Percentiles rank a stretch among this genome's conserved stretches.
Evolutionary conservation across 1,140 invertebrate species (phyloP).

Genomic region (Drosophila fuyamai): DNA sequence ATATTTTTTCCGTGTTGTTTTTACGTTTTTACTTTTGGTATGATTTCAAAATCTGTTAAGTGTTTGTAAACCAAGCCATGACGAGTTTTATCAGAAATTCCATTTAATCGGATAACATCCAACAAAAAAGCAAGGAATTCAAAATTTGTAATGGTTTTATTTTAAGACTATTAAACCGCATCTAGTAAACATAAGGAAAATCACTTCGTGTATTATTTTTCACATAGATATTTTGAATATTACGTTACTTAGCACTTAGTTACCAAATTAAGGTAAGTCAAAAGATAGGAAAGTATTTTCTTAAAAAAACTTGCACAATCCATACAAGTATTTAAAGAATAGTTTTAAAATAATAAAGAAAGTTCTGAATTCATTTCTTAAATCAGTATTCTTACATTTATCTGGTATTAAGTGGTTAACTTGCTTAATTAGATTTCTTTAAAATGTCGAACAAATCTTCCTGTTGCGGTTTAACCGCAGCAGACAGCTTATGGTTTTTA

Average conservation of each 20-base stretch:
- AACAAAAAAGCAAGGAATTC: not conserved
- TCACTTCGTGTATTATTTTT: too few species aligned
- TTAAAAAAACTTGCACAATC: not conserved
- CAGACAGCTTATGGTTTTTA: not conserved
- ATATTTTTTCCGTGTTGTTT: constrained; percentile 5
- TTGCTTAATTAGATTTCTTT: not conserved
- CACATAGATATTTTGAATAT: too few species aligned
- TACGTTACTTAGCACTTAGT: too few species aligned
- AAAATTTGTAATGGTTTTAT: not conserved
- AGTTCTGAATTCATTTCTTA: not conserved
- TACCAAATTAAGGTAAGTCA: too few species aligned
- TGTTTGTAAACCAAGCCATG: not conserved
- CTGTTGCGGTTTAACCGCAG: not conserved
- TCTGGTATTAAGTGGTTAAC: not conserved
- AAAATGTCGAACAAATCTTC: not conserved
- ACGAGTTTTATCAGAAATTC: not conserved
- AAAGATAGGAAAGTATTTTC: not conserved
- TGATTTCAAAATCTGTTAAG: constrained; percentile 20
- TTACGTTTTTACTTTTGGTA: constrained; percentile 29
- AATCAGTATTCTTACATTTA: not conserved
- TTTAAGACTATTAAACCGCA: not conserved
- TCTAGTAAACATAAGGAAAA: not conserved
- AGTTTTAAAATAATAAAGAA: not conserved
- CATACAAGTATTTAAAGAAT: constrained; percentile 5
- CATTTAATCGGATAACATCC: not conserved